Evolutionary conservation across 2,888 invertebrate genomes (phyloP).

Genomic region (Scaptomyza cyrtandrae): DNA sequence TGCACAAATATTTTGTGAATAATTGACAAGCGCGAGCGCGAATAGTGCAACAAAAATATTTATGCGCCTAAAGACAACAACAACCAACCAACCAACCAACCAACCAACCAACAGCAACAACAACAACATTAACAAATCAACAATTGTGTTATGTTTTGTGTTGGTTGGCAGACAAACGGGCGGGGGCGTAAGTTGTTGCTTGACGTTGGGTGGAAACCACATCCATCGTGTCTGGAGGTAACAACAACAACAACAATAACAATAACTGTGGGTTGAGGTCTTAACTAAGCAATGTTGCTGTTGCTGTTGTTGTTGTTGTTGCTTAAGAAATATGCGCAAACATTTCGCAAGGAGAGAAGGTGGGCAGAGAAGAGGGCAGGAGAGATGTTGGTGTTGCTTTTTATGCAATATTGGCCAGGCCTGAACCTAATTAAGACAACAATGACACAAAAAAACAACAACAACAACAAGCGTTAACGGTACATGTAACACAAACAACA

Average conservation of each 20-base stretch:
- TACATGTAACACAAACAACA: constrained; percentile 30
- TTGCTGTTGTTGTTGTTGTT: constrained; percentile 1
- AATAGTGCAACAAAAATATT: constrained; percentile 51
- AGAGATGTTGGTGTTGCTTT: background rate
- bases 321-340: constrained; percentile 40
- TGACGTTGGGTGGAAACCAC: constrained; percentile 5
- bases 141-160: constrained; percentile 11
- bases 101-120: constrained; percentile 16
- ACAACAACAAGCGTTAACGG: constrained; percentile 7
- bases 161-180: constrained; percentile 31
- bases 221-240: constrained; percentile 28
- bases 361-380: constrained; percentile 6
- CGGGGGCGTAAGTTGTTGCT: constrained; percentile 40
- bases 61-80: constrained; percentile 30
- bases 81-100: constrained; percentile 12
- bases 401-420: constrained; percentile 53
- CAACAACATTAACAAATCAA: constrained; percentile 28
- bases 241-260: background rate
- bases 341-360: constrained; percentile 23
- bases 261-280: constrained; percentile 40
- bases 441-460: constrained; percentile 24
- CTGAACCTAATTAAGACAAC: constrained; percentile 64
- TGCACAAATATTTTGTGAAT: constrained; percentile 50
- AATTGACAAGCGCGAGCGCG: constrained; percentile 54
- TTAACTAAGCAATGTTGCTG: background rate